Evolutionary conservation across 1,140 invertebrate genomes (phyloP), one percentile per base, ranked within the genome.

Genomic region (Dendroctonus valens): DNA sequence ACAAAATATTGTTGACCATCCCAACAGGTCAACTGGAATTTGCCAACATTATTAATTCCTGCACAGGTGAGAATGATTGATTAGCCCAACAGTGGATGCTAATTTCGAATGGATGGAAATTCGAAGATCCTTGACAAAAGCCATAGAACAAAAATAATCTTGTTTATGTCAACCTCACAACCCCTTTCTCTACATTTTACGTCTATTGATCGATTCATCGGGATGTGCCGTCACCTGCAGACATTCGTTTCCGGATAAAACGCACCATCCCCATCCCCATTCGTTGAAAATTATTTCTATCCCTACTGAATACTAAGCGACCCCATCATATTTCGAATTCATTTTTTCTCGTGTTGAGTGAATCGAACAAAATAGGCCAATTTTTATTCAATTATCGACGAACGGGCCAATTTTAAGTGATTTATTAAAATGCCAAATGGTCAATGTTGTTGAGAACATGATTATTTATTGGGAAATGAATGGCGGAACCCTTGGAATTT

Each of bases 151-250:
- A 15, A 44, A 58, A 58, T 58, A 58, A 58, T 46, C 41, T 58
- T 26, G 55, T 58, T 58, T 58, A 58, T 9, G 55, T 58, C 55
- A 44, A 58, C 41, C 14, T 52, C 11, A 55, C 41, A 58, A 58
- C 41, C 55, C 55, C 41, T 58, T 58, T 58, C 55, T 26, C 26
- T 44, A 14, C 55, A 38, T 58, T 58, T 58, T 58, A 37, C 11
- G 55, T 42, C 12, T 44, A 58, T 58, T 58, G 55, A 58, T 58
- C 55, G 55, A 58, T 14, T 58, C 55, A 58, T 46, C 55, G 55
- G 55, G 12, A 58, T 38, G 41, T 58, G 55, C 55, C 46, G 55
- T 58, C 55, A 58, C 41, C 55, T 58, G 15, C 55, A 58, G 55
- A 58, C 41, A 46, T 58, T 58, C 55, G 55, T 58, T 58, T 58